Evolutionary conservation across 2,888 invertebrate species (phyloP).

Genomic region (Eristalis intricaria): DNA sequence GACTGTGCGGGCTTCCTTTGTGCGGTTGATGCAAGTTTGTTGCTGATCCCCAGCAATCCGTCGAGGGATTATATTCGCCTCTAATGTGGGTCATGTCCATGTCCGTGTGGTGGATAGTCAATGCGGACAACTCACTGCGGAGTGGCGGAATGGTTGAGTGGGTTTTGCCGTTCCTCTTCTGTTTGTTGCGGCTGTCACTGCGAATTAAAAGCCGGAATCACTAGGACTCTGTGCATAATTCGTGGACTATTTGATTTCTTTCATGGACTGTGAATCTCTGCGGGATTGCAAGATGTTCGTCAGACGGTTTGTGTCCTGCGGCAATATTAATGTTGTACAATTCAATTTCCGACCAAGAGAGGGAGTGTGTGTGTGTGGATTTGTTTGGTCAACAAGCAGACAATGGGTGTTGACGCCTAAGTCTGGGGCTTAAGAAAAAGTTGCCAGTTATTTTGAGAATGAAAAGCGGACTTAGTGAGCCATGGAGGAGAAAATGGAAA

Average conservation of each 20-base stretch:
- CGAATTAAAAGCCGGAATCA: not conserved
- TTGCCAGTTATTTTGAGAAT: not conserved
- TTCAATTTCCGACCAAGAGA: not conserved
- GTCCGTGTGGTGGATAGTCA: not conserved
- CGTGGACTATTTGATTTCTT: not conserved
- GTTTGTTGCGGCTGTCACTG: not conserved
- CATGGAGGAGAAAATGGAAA: too few relatives aligned
- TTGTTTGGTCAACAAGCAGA: not conserved
- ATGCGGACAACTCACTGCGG: not conserved
- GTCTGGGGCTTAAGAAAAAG: not conserved
- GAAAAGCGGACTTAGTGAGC: too few relatives aligned
- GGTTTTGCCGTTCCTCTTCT: not conserved
- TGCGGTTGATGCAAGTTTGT: slow-evolving; percentile 11
- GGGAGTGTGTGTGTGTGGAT: not conserved
- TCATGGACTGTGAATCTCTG: not conserved
- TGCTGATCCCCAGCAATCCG: not conserved
- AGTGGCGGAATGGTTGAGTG: not conserved
- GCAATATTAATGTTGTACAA: not conserved
- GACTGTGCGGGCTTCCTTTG: not conserved
- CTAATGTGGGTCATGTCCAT: not conserved
- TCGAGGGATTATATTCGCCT: not conserved
- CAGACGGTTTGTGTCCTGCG: not conserved
- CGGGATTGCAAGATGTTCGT: not conserved
- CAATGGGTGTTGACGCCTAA: not conserved
- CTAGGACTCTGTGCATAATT: not conserved